These are phyloP conservation scores for Sebastiscus albofasciatus DNA, from an alignment of 2,797 vertebrate species.

Conservation along the genomic window DNA sequence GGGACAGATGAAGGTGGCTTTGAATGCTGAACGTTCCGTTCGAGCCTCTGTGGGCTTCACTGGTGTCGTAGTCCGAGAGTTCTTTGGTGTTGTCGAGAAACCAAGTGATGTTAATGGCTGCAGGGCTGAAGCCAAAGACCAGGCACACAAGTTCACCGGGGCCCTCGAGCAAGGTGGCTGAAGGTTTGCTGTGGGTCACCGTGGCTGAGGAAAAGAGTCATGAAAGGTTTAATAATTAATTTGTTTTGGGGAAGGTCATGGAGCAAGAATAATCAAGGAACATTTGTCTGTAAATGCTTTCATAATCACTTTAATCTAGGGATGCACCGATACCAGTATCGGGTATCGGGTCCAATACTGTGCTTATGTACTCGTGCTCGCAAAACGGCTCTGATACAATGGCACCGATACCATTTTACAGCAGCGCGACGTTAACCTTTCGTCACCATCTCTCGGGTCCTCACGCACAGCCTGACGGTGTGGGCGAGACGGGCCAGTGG, in stretches of 20 bases:
- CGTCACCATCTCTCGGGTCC: no score
- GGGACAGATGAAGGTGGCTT: slow-evolving; percentile 65
- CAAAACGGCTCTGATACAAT: no score
- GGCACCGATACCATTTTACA: no score
- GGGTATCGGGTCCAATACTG: no score
- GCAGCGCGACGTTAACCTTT: no score
- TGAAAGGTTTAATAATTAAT: not conserved
- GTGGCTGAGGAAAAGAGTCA: slow-evolving; percentile 45
- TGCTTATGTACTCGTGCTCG: no score
- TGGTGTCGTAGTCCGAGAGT: slow-evolving; percentile 35
- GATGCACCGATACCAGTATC: no score
- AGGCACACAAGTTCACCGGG: slow-evolving; percentile 74
- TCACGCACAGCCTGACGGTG: no score
- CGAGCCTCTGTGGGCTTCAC: slow-evolving; percentile 44
- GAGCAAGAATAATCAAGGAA: not conserved
- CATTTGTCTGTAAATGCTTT: not conserved
- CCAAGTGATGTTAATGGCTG: slow-evolving; percentile 78
- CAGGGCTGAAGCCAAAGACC: slow-evolving; percentile 76
- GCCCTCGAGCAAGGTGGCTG: slow-evolving; percentile 64
- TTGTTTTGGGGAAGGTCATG: not conserved
- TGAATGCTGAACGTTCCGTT: slow-evolving; percentile 74
- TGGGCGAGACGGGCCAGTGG: no score
- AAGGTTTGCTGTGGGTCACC: slow-evolving; percentile 45
- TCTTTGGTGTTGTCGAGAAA: slow-evolving; percentile 31
- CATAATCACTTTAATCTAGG: not conserved